phyloP scores from a whole-genome alignment of 1,140 invertebrate genomes.

The Bombus sibiricus region DNA sequence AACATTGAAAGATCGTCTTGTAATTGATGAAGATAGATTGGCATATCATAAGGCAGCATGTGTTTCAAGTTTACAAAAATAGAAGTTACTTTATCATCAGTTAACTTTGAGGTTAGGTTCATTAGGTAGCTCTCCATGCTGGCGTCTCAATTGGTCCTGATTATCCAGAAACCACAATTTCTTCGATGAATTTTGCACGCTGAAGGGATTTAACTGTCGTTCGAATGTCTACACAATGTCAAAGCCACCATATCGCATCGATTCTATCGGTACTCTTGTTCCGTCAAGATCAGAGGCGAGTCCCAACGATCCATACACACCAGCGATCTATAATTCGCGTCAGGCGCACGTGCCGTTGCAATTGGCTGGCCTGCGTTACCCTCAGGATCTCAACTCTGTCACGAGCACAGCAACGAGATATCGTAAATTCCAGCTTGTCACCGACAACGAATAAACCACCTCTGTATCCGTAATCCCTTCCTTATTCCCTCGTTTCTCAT shows the following conservation, averaged over 20 bases:
- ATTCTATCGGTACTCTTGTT: background rate
- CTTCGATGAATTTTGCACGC: background rate
- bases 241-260: background rate
- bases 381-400: conserved; percentile 40
- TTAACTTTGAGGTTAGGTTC: conserved; percentile 1
- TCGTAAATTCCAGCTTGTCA: conserved; percentile 63
- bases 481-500: conserved; percentile 10
- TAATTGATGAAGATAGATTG: background rate
- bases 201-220: background rate
- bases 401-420: conserved; percentile 43
- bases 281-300: conserved; percentile 38
- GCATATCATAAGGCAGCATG: background rate
- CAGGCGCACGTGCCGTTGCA: conserved; percentile 59
- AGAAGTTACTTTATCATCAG: background rate
- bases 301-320: conserved; percentile 46
- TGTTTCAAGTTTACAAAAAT: conserved; percentile 3
- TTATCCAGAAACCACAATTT: background rate
- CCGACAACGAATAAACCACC: conserved; percentile 44
- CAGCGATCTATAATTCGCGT: conserved; percentile 40
- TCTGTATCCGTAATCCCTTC: conserved; percentile 20
- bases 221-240: background rate
- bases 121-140: background rate
- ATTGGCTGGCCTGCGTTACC: conserved; percentile 46
- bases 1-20: conserved; percentile 12
- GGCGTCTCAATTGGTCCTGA: background rate